Evolutionary conservation across 23 tunicate species (phyloP).

Genomic region (Trididemnum clinides): DNA sequence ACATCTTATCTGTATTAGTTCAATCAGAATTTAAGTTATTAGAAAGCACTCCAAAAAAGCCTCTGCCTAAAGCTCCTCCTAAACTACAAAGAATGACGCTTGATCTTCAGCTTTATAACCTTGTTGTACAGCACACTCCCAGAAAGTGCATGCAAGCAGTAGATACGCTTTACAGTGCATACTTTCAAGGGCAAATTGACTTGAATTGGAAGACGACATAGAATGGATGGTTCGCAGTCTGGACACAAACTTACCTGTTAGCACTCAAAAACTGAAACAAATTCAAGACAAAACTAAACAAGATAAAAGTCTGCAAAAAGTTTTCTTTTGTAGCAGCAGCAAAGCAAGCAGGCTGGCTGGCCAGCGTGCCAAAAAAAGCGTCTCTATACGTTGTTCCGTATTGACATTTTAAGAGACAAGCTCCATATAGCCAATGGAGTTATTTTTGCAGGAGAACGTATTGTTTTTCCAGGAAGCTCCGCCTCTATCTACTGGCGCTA

Average conservation of each 20-base stretch:
- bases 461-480: background rate
- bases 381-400: background rate
- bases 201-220: background rate
- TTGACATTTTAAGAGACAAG: background rate
- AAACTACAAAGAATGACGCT: too few species aligned
- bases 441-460: background rate
- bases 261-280: background rate
- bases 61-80: too few species aligned
- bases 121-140: too few species aligned
- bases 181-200: background rate
- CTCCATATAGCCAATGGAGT: background rate
- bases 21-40: too few species aligned
- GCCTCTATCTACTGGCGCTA: background rate
- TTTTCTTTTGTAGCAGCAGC: too few species aligned
- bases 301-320: background rate
- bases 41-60: too few species aligned
- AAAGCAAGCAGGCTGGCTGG: background rate
- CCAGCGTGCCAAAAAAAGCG: background rate
- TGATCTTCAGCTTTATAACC: too few species aligned
- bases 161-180: too few species aligned
- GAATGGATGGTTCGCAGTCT: background rate
- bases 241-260: background rate
- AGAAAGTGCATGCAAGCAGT: too few species aligned
- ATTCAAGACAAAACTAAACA: background rate
- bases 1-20: too few species aligned